Evolutionary conservation across 1,140 invertebrate species (phyloP).

Genomic region (Drosophila kikkawai): DNA sequence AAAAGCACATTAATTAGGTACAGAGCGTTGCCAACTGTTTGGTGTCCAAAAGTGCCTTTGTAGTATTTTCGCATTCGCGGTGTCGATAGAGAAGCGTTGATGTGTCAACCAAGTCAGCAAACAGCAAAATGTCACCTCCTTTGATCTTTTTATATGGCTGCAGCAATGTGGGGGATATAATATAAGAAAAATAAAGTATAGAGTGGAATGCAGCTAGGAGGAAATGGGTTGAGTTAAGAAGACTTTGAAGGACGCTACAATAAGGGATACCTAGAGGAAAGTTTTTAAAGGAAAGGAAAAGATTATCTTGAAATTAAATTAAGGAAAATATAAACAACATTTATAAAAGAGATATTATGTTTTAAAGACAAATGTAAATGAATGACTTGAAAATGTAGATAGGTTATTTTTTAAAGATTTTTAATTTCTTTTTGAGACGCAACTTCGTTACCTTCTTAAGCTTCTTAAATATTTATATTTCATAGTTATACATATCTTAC

Average conservation of each 20-base stretch:
- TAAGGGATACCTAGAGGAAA: no score
- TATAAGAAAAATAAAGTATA: conserved; percentile 29
- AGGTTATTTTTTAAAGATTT: no score
- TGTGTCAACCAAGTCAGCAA: conserved; percentile 75
- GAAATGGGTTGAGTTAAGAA: not conserved
- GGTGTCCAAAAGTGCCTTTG: conserved; percentile 48
- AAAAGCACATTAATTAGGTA: conserved; percentile 81
- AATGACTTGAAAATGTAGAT: no score
- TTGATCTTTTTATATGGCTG: conserved; percentile 68
- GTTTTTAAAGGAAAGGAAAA: not conserved
- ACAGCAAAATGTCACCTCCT: conserved; percentile 59
- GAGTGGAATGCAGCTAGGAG: conserved; percentile 22
- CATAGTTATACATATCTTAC: not conserved
- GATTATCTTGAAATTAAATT: no score
- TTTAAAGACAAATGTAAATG: no score
- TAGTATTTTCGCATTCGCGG: conserved; percentile 49
- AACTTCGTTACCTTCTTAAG: no score
- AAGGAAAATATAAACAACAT: no score
- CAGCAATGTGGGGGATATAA: conserved; percentile 35
- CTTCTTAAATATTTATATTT: not conserved
- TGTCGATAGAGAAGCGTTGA: conserved; percentile 79
- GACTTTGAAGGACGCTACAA: conserved; percentile 10
- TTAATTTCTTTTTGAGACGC: no score
- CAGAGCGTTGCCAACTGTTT: conserved; percentile 24
- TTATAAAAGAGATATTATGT: no score